A percentile compares a stretch with the other conserved stretches of the same genome.
These are phyloP conservation scores for human (Homo sapiens) DNA, from an alignment of 2,113 vertebrate species.

Conservation along the genomic window DNA sequence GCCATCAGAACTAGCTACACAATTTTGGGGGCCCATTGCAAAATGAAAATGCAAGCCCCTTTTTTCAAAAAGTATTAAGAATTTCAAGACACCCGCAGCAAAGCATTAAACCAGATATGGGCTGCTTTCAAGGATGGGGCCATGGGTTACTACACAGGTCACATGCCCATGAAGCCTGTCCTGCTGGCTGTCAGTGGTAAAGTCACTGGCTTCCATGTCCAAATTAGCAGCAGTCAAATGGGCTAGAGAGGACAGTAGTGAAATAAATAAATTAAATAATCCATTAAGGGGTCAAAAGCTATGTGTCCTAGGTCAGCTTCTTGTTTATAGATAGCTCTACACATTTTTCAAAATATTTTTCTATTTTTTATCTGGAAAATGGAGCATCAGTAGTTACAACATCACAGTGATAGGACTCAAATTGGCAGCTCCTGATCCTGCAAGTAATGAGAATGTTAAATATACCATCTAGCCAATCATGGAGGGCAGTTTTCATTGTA, in stretches of 20 bases:
- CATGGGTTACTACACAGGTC: not conserved
- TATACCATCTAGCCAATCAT: not conserved
- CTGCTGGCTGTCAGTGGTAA: not conserved
- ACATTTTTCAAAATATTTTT: not conserved
- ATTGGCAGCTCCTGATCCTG: not conserved
- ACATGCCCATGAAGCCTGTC: not conserved
- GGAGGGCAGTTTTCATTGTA: not conserved
- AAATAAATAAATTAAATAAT: not conserved
- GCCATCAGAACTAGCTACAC: not conserved
- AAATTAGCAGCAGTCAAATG: not conserved
- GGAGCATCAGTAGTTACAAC: not conserved
- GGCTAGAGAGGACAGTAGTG: not conserved
- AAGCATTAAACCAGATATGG: not conserved
- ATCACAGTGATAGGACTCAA: not conserved
- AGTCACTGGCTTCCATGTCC: not conserved
- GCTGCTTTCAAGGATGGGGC: not conserved
- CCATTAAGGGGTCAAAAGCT: not conserved
- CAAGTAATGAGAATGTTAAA: not conserved
- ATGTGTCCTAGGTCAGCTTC: not conserved
- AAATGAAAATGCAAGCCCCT: not conserved
- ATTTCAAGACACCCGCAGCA: not conserved
- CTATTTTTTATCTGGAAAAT: constrained; percentile 25
- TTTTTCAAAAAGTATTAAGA: not conserved
- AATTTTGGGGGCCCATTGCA: not conserved
- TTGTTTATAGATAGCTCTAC: not conserved